phyloP scores from a whole-genome alignment of 2,888 invertebrate genomes.

The Protophormia terraenovae region DNA sequence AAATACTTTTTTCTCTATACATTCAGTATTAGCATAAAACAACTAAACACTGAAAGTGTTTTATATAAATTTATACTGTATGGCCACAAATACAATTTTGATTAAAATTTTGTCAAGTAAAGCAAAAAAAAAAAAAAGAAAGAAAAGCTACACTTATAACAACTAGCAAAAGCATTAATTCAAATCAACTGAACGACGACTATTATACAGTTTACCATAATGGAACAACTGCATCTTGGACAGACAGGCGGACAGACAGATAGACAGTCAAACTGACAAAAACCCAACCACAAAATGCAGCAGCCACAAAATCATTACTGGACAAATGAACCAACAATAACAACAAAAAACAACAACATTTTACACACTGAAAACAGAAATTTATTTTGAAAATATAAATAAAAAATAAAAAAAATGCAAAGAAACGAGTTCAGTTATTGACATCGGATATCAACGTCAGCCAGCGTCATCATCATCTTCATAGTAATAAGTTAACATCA shows the following conservation, averaged over 20 bases:
- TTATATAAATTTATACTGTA: constrained; percentile 21
- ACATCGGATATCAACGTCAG: constrained; percentile 72
- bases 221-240: constrained; percentile 44
- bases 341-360: neutral
- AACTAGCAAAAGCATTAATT: constrained; percentile 33
- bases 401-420: constrained; percentile 11
- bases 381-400: constrained; percentile 56
- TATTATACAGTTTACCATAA: constrained; percentile 58
- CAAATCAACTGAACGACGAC: constrained; percentile 50
- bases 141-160: constrained; percentile 24
- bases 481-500: no score
- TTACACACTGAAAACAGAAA: constrained; percentile 48
- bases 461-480: no score
- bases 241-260: neutral
- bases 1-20: constrained; percentile 34
- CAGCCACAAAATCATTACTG: constrained; percentile 66
- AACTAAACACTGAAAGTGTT: constrained; percentile 47
- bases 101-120: constrained; percentile 62
- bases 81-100: constrained; percentile 54
- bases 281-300: constrained; percentile 58
- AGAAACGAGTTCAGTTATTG: constrained; percentile 66
- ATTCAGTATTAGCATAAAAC: constrained; percentile 60
- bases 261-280: neutral
- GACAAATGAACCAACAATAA: constrained; percentile 60
- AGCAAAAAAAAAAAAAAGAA: constrained; percentile 19